Conservation (phyloP, 2,113 vertebrate genomes). For the Notarius lentiginosus region DNA sequence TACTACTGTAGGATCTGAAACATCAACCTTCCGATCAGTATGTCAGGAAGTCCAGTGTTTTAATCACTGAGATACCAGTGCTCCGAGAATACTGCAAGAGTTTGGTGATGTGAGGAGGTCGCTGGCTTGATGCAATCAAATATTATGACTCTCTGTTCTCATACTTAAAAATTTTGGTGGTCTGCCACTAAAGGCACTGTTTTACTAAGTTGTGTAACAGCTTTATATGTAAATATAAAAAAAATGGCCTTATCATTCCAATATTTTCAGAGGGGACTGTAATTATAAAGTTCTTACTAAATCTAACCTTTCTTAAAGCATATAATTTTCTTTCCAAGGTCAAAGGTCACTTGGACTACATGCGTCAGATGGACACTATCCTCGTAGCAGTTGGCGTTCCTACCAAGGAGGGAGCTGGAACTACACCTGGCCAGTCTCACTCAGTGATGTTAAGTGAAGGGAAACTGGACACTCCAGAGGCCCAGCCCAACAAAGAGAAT, state of each 20-base stretch:
- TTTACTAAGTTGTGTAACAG: background rate
- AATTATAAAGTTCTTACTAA: background rate
- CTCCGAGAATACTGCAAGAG: too few relatives aligned
- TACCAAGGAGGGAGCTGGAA: slow-evolving; percentile 78
- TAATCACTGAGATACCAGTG: too few relatives aligned
- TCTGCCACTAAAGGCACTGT: background rate
- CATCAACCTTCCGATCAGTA: too few relatives aligned
- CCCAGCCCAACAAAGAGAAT: slow-evolving; percentile 7
- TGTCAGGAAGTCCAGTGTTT: too few relatives aligned
- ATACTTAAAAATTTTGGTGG: background rate
- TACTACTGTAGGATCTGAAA: too few relatives aligned
- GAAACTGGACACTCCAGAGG: background rate
- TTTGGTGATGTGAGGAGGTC: too few relatives aligned
- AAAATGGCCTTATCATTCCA: background rate
- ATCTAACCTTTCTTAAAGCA: background rate
- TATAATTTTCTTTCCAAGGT: slow-evolving; percentile 72
- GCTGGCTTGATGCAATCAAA: too few relatives aligned
- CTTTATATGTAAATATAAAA: background rate
- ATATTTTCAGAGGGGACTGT: background rate
- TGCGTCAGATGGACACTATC: slow-evolving; percentile 93
- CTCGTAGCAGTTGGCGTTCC: slow-evolving; percentile 85
- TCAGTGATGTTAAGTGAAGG: slow-evolving; percentile 18
- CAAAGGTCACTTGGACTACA: slow-evolving; percentile 93
- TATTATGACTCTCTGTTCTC: background rate
- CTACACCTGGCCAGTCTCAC: slow-evolving; percentile 49